phyloP scores from a whole-genome alignment of 1,140 invertebrate species.

The Drosophila neocordata region DNA sequence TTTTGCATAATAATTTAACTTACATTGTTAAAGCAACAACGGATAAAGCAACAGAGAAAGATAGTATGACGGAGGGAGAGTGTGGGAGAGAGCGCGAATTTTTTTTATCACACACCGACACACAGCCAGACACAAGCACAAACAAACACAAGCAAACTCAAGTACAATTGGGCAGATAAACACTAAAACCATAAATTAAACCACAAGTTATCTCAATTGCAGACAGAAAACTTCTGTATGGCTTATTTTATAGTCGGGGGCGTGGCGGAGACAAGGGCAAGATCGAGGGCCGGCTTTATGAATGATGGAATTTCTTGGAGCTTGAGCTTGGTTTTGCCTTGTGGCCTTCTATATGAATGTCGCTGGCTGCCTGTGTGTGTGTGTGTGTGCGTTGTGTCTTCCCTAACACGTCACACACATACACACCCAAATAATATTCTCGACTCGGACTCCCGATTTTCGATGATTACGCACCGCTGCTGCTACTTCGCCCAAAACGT shows the following conservation, averaged over 20 bases:
- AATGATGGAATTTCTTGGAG: slow-evolving; percentile 12
- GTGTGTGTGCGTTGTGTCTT: slow-evolving; percentile 38
- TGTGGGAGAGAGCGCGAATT: slow-evolving; percentile 53
- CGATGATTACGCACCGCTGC: slow-evolving; percentile 69
- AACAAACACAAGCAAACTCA: slow-evolving; percentile 27
- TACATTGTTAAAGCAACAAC: slow-evolving; percentile 60
- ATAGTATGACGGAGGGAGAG: slow-evolving; percentile 27
- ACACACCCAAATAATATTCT: slow-evolving; percentile 65
- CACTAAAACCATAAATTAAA: slow-evolving; percentile 72
- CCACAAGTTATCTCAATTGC: slow-evolving; percentile 66
- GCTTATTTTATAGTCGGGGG: neutral
- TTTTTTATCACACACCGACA: slow-evolving; percentile 49
- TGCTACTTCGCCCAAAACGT: slow-evolving; percentile 43
- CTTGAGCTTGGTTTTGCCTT: slow-evolving; percentile 12
- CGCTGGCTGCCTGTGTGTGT: slow-evolving; percentile 13
- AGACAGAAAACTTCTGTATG: slow-evolving; percentile 3
- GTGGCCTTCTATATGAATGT: slow-evolving; percentile 3
- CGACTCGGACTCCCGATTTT: slow-evolving; percentile 32
- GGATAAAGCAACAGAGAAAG: slow-evolving; percentile 38
- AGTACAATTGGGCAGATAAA: slow-evolving; percentile 68
- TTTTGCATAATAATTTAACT: slow-evolving; percentile 80
- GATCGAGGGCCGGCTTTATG: slow-evolving; percentile 20
- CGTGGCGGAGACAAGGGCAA: slow-evolving; percentile 5
- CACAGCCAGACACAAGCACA: slow-evolving; percentile 7
- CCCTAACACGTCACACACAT: slow-evolving; percentile 77